Evolutionary conservation across 2,113 vertebrate genomes (phyloP).

Genomic region (Garra rufa): DNA sequence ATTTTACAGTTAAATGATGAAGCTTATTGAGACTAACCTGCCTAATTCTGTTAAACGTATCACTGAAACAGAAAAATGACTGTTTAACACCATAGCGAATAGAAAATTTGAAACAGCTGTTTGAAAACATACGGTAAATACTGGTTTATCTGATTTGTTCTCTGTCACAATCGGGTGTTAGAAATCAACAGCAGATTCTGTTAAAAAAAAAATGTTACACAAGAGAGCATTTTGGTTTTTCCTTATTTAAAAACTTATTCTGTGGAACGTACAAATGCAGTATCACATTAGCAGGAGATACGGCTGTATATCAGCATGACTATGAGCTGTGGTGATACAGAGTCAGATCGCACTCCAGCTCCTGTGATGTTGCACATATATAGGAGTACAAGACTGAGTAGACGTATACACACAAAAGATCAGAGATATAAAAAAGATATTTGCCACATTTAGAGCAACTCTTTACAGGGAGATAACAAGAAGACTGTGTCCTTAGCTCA

Average conservation of each 20-base stretch:
- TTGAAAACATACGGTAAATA: neutral
- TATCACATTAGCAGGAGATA: too few species aligned
- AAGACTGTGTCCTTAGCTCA: neutral
- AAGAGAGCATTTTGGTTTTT: neutral
- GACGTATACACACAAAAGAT: neutral
- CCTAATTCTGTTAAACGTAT: neutral
- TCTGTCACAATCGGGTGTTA: too few species aligned
- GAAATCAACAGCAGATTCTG: too few species aligned
- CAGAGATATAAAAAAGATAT: neutral
- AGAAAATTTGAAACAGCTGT: neutral
- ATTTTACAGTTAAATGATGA: neutral
- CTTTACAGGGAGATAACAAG: neutral
- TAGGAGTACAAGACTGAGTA: neutral
- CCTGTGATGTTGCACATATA: neutral
- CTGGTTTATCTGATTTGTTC: too few species aligned
- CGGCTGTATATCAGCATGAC: too few species aligned
- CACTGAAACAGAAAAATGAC: neutral
- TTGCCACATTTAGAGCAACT: neutral
- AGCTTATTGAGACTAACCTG: neutral
- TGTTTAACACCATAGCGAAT: neutral
- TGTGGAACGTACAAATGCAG: too few species aligned
- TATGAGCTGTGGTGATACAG: neutral
- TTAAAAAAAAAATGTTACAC: too few species aligned
- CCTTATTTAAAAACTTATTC: neutral
- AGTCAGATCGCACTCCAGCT: neutral